Evolutionary conservation across 30 jellyfish, hydroid and myxozoan species (phyloP).

Genomic region (Hydractinia symbiolongicarpus): DNA sequence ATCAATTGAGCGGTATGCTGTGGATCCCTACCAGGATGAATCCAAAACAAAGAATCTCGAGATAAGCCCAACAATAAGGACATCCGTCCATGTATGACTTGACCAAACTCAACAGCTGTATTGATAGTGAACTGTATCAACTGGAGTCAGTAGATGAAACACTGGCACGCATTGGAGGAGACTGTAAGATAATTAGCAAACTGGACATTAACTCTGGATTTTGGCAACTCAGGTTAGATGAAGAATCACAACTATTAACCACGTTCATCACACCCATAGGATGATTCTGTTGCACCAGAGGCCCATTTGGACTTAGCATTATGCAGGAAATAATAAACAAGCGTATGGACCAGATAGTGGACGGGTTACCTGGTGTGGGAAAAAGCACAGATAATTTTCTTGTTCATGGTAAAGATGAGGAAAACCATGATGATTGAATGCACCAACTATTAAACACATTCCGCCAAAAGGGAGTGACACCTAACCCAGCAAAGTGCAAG

Average conservation of each 20-base stretch:
- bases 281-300: slow-evolving; percentile 28
- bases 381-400: slow-evolving; percentile 30
- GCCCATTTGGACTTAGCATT: slow-evolving; percentile 32
- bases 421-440: slow-evolving; percentile 29
- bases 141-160: slow-evolving; percentile 19
- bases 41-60: too few relatives aligned
- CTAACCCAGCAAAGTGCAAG: slow-evolving; percentile 34
- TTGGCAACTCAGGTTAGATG: slow-evolving; percentile 40
- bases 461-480: slow-evolving; percentile 7
- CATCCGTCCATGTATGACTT: slow-evolving; percentile 24
- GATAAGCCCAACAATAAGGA: slow-evolving; percentile 22
- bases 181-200: slow-evolving; percentile 24
- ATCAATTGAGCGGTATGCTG: too few relatives aligned
- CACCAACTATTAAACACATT: slow-evolving; percentile 8
- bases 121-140: slow-evolving; percentile 27
- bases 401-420: slow-evolving; percentile 30
- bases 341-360: slow-evolving; percentile 8
- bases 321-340: slow-evolving; percentile 25
- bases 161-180: slow-evolving; percentile 26
- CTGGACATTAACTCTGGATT: slow-evolving; percentile 56
- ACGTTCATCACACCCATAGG: slow-evolving; percentile 61
- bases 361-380: too few relatives aligned
- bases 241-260: slow-evolving; percentile 31
- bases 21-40: too few relatives aligned
- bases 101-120: slow-evolving; percentile 16